Percentiles rank a stretch among this genome's conserved stretches.
Conservation (phyloP, 2,797 vertebrate species). For the Neomorphus geoffroyi region DNA sequence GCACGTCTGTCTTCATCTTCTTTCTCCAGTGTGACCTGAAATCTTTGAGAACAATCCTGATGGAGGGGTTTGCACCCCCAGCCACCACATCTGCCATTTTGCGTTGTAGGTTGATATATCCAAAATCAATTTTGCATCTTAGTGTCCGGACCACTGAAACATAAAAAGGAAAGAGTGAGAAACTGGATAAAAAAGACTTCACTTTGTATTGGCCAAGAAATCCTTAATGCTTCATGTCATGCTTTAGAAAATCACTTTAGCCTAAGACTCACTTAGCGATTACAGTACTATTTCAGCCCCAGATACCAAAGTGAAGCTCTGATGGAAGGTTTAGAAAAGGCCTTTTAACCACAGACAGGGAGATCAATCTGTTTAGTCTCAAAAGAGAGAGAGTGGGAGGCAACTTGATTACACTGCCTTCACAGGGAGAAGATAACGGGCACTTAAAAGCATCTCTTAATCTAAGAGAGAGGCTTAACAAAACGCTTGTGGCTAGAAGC, state of each 20-base stretch:
- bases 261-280: conserved; percentile 27
- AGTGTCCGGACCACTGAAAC: not conserved
- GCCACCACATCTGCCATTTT: not conserved
- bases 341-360: conserved; percentile 31
- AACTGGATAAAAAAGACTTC: not conserved
- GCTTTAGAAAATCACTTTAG: conserved; percentile 34
- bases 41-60: not conserved
- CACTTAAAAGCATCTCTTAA: conserved; percentile 18
- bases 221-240: not conserved
- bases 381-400: conserved; percentile 2
- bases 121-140: not conserved
- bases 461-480: not conserved
- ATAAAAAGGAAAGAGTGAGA: not conserved
- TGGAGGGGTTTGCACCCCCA: not conserved
- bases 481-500: not conserved
- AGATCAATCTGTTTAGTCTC: conserved; percentile 43
- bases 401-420: conserved; percentile 34
- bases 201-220: not conserved
- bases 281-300: not conserved
- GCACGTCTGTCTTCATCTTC: not conserved
- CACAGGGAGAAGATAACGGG: not conserved
- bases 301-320: not conserved
- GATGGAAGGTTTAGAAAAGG: conserved; percentile 41
- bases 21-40: not conserved
- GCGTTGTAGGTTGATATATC: not conserved